Base-by-base conservation (phyloP, 2,888 invertebrate genomes). In the Stenodema calcarata region DNA sequence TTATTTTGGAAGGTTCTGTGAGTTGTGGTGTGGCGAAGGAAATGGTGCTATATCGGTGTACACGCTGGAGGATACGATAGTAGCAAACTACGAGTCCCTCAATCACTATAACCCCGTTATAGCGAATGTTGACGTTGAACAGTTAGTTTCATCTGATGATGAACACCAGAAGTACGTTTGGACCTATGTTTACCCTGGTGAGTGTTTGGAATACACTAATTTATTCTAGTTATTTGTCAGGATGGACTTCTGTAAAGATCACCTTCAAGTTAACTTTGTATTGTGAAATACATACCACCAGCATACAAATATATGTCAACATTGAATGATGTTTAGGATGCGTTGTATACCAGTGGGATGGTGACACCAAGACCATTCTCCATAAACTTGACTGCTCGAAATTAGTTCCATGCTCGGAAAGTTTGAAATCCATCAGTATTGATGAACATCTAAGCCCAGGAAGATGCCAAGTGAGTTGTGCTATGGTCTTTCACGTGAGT, bases 341-440 rank as follows among this genome's bases (percentile, higher is more conserved):
- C 90, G 94, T 95, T 89, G 95, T 98, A 16, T 97, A 96, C 91
- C 96, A 96, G 90, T 98, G 97, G 97, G 95, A 95, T 90, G 93
- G 94, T 0, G 92, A 92, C 0, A 93, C 93, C 0, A 94, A 95
- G 88, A 92, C 92, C 84, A 95, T 96, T 88, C 92, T 94, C 2
- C 95, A 95, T 88, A 95, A 95, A 89, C 92, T 99, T 86, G 98
- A 99, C 92, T 96, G 98, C 92, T 96, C 96, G 70, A 98, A 97
- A 92, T 92, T 98, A 89, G 95, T 96, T 89, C 98, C 98, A 0
- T 97, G 97, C 91, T 97, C 96, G 16, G 98, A 98, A 91, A 97
- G 96, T 90, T 92, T 98, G 83, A 96, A 97, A 91, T 97, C 97
- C 44, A 97, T 97, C 90, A 95, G 96, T 69, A 95, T 97, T 88